Evolutionary conservation across 2,888 invertebrate genomes (phyloP), one percentile per base, ranked within the genome.

Genomic region (Brachyptera risi): DNA sequence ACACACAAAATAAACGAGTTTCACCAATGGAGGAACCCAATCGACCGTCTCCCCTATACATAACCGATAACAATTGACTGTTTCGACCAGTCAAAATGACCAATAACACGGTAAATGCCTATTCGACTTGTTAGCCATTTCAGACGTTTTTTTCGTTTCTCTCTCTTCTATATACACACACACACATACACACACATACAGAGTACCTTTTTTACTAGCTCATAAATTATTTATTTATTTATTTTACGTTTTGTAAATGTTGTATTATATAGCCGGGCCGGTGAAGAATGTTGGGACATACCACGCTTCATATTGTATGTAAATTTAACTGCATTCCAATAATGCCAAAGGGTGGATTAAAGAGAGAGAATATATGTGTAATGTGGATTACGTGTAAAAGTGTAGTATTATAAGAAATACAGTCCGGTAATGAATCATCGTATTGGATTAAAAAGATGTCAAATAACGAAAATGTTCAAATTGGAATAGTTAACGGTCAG

Each of bases 171-270:
- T n/a, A n/a, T n/a, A n/a, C n/a, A n/a, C n/a, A n/a, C n/a, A n/a
- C n/a, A n/a, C n/a, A n/a, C n/a, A n/a, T n/a, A n/a, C n/a, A n/a
- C n/a, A n/a, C n/a, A n/a, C n/a, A n/a, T n/a, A n/a, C n/a, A n/a
- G n/a, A n/a, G n/a, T n/a, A n/a, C n/a, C 5, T 40, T 40, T 15
- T 40, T 40, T 40, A 7, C 35, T 23, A 37, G 37, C 37, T 54
- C 54, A 49, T 58, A 58, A 58, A 58, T 58, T 49, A 58, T 47
- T 44, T 47, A 38, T 31, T 31, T 44, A 49, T 58, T 35, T 47
- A 58, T 58, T 44, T 47, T 58, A 42, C 42, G n/a, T 35, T 47
- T 44, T 24, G 24, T 5, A 58, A 47, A 58, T 27, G 24, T 58
- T 58, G 40, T 56, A 23, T 56, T 51, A 26, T 15, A 31, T 4